Evolutionary conservation across 35 echinoderm and acorn worm species (phyloP), one percentile per base, ranked within the genome.

Genomic region (Chiridota heheva): DNA sequence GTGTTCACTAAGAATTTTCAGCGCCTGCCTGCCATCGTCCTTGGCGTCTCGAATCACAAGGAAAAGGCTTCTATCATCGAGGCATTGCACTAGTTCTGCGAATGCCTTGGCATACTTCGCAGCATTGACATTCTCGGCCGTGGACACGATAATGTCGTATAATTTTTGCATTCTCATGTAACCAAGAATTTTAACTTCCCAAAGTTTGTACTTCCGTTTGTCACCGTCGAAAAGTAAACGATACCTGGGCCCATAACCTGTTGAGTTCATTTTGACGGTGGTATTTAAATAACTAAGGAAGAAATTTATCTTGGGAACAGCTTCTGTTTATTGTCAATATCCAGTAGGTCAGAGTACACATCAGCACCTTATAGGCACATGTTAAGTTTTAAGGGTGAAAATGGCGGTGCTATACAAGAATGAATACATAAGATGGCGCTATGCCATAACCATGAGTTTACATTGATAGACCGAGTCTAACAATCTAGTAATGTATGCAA

Each of bases 201-300:
- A 67, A 13, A 66, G 60, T 24, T 67, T 39, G 25, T 46, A 67
- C 17, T 33, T 81, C 17, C 38, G 38, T 8, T 81, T 25, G n/a
- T 81, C 60, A 30, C 77, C 77, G 28, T 81, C 77, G 58, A 81
- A 81, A 25, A 24, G 31, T 2, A 81, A 48, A 25, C 77, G 62
- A 40, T 66, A 45, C 56, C 77, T 81, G 77, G 77, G 58, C 77
- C 77, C 77, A 81, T 81, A 66, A 81, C 75, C 75, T 73, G 75
- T 78, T 7, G 56, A 60, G 18, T 38, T 18, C 33, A 33, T n/a
- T 20, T 8, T 26, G 4, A 17, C 22, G 24, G 51, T n/a, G n/a
- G n/a, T n/a, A n/a, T n/a, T n/a, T n/a, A n/a, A n/a, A n/a, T n/a
- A n/a, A n/a, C n/a, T n/a, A n/a, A n/a, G n/a, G n/a, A n/a, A n/a